phyloP scores from a whole-genome alignment of 2,888 invertebrate species.

The Agrotis exclamationis region DNA sequence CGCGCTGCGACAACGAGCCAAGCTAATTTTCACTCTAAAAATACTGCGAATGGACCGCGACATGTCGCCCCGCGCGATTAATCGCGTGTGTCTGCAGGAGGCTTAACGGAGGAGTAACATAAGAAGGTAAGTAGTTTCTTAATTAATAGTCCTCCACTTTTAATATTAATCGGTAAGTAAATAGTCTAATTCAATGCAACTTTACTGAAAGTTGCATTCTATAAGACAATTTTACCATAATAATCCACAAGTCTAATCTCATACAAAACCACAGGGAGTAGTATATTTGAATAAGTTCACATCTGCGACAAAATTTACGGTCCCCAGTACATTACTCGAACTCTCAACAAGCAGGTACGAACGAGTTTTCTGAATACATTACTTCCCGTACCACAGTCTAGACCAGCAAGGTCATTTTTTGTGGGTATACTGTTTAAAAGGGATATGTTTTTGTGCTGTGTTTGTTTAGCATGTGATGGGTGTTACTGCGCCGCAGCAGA shows the following conservation, averaged over 20 bases:
- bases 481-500: slow-evolving; percentile 44
- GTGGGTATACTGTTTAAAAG: slow-evolving; percentile 22
- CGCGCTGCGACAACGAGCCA: too few species aligned
- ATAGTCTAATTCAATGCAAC: too few species aligned
- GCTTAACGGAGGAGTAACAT: too few species aligned
- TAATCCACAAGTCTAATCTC: slow-evolving; percentile 17
- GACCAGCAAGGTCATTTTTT: neutral
- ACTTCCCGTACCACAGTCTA: slow-evolving; percentile 26
- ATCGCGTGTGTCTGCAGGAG: too few species aligned
- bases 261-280: slow-evolving; percentile 27
- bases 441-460: neutral
- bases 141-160: neutral
- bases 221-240: slow-evolving; percentile 9
- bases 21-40: too few species aligned
- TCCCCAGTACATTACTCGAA: slow-evolving; percentile 47
- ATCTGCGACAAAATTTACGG: slow-evolving; percentile 51
- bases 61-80: too few species aligned
- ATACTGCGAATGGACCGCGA: too few species aligned
- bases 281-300: slow-evolving; percentile 41
- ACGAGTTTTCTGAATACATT: slow-evolving; percentile 36
- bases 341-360: slow-evolving; percentile 38
- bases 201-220: too few species aligned
- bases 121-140: too few species aligned
- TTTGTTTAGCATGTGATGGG: slow-evolving; percentile 25
- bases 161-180: neutral